Conservation (phyloP, 2,113 vertebrate species). For the Eulemur macaco region DNA sequence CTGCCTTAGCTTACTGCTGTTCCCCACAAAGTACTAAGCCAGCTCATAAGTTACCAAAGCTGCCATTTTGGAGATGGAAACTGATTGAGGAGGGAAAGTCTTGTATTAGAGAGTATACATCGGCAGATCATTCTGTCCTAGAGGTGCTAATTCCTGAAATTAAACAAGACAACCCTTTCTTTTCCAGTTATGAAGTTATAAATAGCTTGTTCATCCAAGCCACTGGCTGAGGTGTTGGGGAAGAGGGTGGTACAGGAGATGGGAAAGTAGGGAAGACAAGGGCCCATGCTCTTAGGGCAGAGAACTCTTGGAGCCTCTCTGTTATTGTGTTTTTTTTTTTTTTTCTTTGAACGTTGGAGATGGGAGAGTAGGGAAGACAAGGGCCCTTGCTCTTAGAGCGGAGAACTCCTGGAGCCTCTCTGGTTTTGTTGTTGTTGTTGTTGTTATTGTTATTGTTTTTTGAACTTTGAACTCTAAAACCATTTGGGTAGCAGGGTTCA, state of each 20-base stretch:
- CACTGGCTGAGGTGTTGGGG: conserved; percentile 39
- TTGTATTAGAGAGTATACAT: neutral
- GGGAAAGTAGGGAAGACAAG: neutral
- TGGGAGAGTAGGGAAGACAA: neutral
- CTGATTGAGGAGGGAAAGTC: neutral
- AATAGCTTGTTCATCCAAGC: conserved; percentile 40
- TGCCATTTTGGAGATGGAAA: conserved; percentile 43
- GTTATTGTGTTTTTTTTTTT: neutral
- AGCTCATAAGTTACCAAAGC: conserved; percentile 67
- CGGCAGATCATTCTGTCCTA: conserved; percentile 64
- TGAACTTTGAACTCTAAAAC: conserved; percentile 63
- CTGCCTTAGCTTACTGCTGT: conserved; percentile 49
- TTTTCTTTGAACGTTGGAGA: conserved; percentile 33
- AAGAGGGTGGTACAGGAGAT: neutral
- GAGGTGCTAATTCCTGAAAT: conserved; percentile 79
- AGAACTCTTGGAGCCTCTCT: conserved; percentile 32
- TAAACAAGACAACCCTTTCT: conserved; percentile 6
- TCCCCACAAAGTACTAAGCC: conserved; percentile 53
- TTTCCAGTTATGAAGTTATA: conserved; percentile 12
- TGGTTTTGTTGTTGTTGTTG: no score
- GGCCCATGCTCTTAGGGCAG: neutral
- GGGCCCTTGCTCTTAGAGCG: neutral
- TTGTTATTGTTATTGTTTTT: neutral
- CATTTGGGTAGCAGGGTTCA: conserved; percentile 55
- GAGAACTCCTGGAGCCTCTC: conserved; percentile 35